Evolutionary conservation across 2,888 invertebrate species (phyloP).

Genomic region (Drosophila neonasuta): DNA sequence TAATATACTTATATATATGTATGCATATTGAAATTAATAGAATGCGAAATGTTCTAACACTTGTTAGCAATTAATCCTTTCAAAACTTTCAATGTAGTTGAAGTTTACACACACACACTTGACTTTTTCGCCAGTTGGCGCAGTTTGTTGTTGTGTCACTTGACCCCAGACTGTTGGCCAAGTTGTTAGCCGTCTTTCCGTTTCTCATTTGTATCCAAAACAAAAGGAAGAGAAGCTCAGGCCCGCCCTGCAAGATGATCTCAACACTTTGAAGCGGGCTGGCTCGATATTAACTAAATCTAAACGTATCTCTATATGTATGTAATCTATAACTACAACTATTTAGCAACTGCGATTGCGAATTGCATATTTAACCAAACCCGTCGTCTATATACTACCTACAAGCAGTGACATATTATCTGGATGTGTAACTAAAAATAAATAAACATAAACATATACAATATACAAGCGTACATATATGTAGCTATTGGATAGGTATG

Average conservation of each 20-base stretch:
- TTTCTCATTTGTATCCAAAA: constrained; percentile 1
- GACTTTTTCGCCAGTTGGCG: constrained; percentile 16
- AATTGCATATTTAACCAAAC: constrained; percentile 61
- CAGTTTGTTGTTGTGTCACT: constrained; percentile 6
- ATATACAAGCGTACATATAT: constrained; percentile 16
- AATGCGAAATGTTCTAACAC: constrained; percentile 30
- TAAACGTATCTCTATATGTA: constrained; percentile 14
- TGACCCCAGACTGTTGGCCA: constrained; percentile 9
- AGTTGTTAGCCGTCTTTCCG: constrained; percentile 15
- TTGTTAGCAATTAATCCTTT: constrained; percentile 61
- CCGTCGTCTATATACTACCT: constrained; percentile 71
- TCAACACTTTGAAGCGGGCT: constrained; percentile 32
- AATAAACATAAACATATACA: constrained; percentile 25
- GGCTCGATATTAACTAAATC: constrained; percentile 18
- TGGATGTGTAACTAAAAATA: constrained; percentile 61
- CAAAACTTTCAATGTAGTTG: constrained; percentile 48
- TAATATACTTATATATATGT: constrained; percentile 15
- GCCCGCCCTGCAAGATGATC: constrained; percentile 33
- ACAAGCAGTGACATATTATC: constrained; percentile 57
- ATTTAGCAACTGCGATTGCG: constrained; percentile 37
- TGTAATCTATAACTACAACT: constrained; percentile 29
- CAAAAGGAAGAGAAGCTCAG: constrained; percentile 13
- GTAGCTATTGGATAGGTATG: constrained; percentile 19
- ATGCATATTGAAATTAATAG: constrained; percentile 40
- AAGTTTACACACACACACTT: constrained; percentile 11